Evolutionary conservation across 2,113 vertebrate species (phyloP).

Genomic region (Xerus inauris): DNA sequence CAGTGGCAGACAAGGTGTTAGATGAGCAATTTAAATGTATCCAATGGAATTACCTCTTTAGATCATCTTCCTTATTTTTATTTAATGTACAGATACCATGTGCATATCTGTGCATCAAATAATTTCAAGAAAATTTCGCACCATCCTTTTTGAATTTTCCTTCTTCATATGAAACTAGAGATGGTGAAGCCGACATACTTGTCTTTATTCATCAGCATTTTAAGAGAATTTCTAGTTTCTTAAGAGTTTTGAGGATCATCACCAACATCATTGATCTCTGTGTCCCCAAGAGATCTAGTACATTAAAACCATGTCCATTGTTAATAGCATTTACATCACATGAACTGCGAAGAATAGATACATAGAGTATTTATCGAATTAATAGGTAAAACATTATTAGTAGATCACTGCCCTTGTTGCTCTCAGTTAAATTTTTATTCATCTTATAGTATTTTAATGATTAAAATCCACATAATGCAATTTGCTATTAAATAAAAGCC

Average conservation of each 20-base stretch:
- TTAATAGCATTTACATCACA: background rate
- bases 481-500: slow-evolving; percentile 29
- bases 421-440: background rate
- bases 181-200: slow-evolving; percentile 12
- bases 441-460: slow-evolving; percentile 34
- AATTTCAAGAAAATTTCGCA: background rate
- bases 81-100: background rate
- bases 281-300: background rate
- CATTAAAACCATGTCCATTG: background rate
- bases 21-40: background rate
- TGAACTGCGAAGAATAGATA: background rate
- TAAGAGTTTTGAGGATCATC: background rate
- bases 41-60: background rate
- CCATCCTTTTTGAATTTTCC: background rate
- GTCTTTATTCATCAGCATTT: background rate
- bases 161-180: background rate
- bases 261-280: background rate
- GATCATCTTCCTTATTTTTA: background rate
- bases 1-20: background rate
- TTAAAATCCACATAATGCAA: slow-evolving; percentile 30
- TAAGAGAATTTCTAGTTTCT: background rate
- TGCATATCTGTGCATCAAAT: background rate
- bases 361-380: background rate
- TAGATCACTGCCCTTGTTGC: background rate
- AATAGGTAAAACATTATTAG: background rate